Conservation (phyloP, 2,113 vertebrate genomes). For the Thymallus thymallus region DNA sequence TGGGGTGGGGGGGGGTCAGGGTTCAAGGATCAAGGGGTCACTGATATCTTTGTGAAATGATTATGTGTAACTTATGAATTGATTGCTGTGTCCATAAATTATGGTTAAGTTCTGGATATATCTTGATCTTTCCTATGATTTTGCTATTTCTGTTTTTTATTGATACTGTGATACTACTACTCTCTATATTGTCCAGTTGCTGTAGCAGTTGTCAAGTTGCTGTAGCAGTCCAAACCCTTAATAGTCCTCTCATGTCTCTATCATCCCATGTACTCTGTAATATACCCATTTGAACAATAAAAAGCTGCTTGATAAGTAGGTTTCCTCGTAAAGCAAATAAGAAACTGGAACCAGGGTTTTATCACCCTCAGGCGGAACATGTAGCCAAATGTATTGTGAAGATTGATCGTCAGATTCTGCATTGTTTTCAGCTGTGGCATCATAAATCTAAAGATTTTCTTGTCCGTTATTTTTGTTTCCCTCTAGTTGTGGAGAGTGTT, state of each 20-base stretch:
- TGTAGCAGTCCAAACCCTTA: neutral
- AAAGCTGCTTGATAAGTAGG: neutral
- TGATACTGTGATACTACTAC: slow-evolving; percentile 14
- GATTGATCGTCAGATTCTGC: slow-evolving; percentile 2
- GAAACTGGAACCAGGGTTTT: neutral
- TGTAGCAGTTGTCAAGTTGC: too few relatives aligned
- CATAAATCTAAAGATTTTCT: slow-evolving; percentile 11
- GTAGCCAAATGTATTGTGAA: slow-evolving; percentile 32
- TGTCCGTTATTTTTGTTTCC: slow-evolving; percentile 1
- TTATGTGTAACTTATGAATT: slow-evolving; percentile 51
- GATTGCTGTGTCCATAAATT: slow-evolving; percentile 35
- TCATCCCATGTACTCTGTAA: slow-evolving; percentile 16
- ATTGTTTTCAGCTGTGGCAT: neutral
- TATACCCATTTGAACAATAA: slow-evolving; percentile 27
- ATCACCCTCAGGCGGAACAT: slow-evolving; percentile 20
- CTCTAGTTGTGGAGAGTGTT: slow-evolving; percentile 10
- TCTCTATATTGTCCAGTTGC: slow-evolving; percentile 14
- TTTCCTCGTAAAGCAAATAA: neutral
- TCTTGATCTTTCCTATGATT: slow-evolving; percentile 31
- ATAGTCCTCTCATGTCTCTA: neutral
- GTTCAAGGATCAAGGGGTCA: slow-evolving; percentile 34
- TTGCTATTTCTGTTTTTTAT: slow-evolving; percentile 28
- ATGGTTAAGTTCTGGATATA: slow-evolving; percentile 26
- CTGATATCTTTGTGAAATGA: slow-evolving; percentile 46
- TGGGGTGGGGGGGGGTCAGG: slow-evolving; percentile 8